Evolutionary conservation across 2,888 invertebrate genomes (phyloP), one percentile per base, ranked within the genome.

Genomic region (Dicycla oo): DNA sequence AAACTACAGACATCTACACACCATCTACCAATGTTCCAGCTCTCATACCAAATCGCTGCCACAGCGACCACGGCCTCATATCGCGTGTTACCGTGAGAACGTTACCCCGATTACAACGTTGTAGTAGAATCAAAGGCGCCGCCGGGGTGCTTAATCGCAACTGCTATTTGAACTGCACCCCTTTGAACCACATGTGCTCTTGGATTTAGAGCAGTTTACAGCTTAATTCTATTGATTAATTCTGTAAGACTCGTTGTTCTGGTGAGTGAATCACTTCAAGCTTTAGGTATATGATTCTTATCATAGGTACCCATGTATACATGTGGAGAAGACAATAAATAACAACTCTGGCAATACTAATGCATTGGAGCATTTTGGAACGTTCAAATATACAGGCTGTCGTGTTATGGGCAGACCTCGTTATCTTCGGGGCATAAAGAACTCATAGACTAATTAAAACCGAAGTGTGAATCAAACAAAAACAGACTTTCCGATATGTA

Each of bases 21-120:
- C 11, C 7, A 11, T 26, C 4, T 4, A 26, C 8, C 30, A n/a
- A n/a, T 49, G 3, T 49, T n/a, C 2, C 10, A n/a, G 1, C 13
- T 65, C 30, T 30, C 11, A 40, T 65, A 18, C 7, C 1, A 66
- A 77, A 68, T 66, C 86, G 86, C 86, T 79, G 0, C 1, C 61
- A 84, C 10, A 70, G 4, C 2, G 13, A 78, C 86, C 84, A 34
- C 56, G 5, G n/a, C 68, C 53, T 11, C 20, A 43, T 34, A 76
- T 86, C 77, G 86, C 86, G 83, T 86, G 86, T 80, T 72, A 81
- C 83, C 86, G 86, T 86, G 86, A 76, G 86, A 86, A 86, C 83
- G 78, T 68, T 75, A 75, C 77, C 78, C 78, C 85, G 83, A 84
- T 85, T 85, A 80, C 72, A 81, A 68, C 73, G 73, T 75, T 57